Base-by-base conservation (phyloP, 2,797 vertebrate species). In the Manis crassicaudata region DNA sequence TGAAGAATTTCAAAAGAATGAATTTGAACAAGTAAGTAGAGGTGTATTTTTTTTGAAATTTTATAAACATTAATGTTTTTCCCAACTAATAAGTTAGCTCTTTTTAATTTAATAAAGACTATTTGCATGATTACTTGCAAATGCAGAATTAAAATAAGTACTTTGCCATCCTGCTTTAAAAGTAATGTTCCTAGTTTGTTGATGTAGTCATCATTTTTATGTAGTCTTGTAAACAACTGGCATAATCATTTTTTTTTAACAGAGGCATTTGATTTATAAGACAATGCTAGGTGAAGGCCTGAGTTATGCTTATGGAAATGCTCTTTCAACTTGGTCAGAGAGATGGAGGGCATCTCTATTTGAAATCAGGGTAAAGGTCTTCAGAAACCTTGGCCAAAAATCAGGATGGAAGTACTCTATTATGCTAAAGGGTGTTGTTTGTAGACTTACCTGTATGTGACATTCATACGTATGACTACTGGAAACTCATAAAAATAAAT, bases 1-100 rank as follows among this genome's bases (percentile, higher is more conserved):
- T 98, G 99, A 99, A 98, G 99, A 99, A 96, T 99, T 99, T 98
- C 99, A 99, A 70, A 99, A 98, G 98, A 99, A 99, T 98, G 98
- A 98, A 90, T 99, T 99, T 97, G 99, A 99, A 97, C 99, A 99
- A 99, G 99, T 99, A 98, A 97, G 98, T 98, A 67, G 16, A 98
- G 97, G 98, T 98, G 70, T 16, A 5, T 93, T 79, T 93, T 14
- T 90, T 97, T 92, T 67, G 20, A 79, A 92, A 43, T 54, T 67
- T 50, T 76, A 25, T 82, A 37, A 62, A 77, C 4, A 32, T 63
- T 32, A 35, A 75, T 73, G 37, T 67, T 65, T 50, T 94, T 56
- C 18, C 29, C 27, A 79, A 52, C n/a, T 43, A 40, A 52, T 62
- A 37, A 86, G 21, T 63, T 35, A 73, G 29, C 27, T 84, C 12